phyloP scores from a whole-genome alignment of 2,797 vertebrate species.

The Tympanoctomys barrerae region DNA sequence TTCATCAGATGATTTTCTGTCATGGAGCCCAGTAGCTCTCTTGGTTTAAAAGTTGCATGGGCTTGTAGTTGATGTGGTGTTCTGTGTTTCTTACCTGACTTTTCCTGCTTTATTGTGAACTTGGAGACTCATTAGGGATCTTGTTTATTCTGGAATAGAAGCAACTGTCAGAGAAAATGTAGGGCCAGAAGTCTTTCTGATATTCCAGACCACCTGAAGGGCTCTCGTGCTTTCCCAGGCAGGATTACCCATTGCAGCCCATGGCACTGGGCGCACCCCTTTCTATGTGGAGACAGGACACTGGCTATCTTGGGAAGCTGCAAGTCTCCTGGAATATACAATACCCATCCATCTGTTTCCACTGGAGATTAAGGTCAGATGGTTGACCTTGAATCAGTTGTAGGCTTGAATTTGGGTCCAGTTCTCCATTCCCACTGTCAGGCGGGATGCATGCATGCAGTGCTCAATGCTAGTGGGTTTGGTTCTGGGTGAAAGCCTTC shows the following conservation, averaged over 20 bases:
- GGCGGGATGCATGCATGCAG: not conserved
- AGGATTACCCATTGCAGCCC: constrained; percentile 88
- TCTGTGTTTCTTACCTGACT: constrained; percentile 63
- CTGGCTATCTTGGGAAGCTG: not conserved
- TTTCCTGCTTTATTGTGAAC: constrained; percentile 72
- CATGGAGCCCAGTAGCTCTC: not conserved
- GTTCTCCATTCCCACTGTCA: constrained; percentile 20
- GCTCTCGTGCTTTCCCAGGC: constrained; percentile 85
- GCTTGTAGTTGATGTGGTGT: not conserved
- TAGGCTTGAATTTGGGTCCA: not conserved
- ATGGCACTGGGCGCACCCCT: constrained; percentile 82
- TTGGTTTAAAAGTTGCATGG: not conserved
- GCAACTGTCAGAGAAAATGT: constrained; percentile 72
- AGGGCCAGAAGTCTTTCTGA: constrained; percentile 77
- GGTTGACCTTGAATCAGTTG: not conserved
- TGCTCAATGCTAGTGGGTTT: not conserved
- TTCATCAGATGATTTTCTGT: not conserved
- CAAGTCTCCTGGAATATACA: not conserved
- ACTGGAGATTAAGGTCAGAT: not conserved
- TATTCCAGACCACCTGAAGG: constrained; percentile 87
- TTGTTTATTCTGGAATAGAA: constrained; percentile 86
- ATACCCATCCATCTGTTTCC: not conserved
- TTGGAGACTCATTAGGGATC: constrained; percentile 77
- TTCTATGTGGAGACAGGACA: constrained; percentile 4
- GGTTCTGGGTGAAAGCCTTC: constrained; percentile 28